Evolutionary conservation across 2,888 invertebrate genomes (phyloP), one percentile per base, ranked within the genome.

Genomic region (Oasisia sp.): DNA sequence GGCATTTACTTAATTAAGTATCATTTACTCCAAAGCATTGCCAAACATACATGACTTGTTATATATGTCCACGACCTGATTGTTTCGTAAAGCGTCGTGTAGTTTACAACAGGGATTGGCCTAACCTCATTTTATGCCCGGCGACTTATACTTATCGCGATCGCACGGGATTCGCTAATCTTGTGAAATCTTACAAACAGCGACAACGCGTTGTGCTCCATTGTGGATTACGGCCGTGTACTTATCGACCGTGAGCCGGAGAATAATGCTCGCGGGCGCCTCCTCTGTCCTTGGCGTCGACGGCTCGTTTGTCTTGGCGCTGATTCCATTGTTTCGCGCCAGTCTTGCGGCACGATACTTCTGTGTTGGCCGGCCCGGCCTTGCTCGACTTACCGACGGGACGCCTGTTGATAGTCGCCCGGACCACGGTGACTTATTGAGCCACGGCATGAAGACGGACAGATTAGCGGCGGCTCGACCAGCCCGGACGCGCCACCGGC

Each of bases 321-420:
- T 74, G 74, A 74, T n/a, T 74, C 74, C 74, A 74, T 74, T 74
- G 74, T 74, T 74, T 74, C 74, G 74, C 74, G 27, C n/a, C 74
- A 74, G 19, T 74, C 19, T 74, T 74, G 74, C 74, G 74, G 74
- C 74, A 74, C 74, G 74, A 74, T 3, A n/a, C 27, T 27, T 74
- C 74, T 19, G 19, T 74, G 74, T 74, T 74, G 7, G 74, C 74
- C 74, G 74, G 7, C 27, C 38, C 27, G 74, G 74, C 74, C 74
- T 74, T 74, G 74, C 27, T 7, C 74, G 74, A 74, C 74, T 74
- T 74, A 27, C 74, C 74, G 74, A 27, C 74, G 74, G n/a, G 74
- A 74, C 74, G 74, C 27, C 74, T 74, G 74, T 74, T 74, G 74
- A 74, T 74, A 74, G 74, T 4, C 74, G 74, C 74, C 74, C 27